A percentile compares a stretch with the other conserved stretches of the same genome.
phyloP scores from a whole-genome alignment of 2,888 invertebrate genomes.

The Sipha maydis region DNA sequence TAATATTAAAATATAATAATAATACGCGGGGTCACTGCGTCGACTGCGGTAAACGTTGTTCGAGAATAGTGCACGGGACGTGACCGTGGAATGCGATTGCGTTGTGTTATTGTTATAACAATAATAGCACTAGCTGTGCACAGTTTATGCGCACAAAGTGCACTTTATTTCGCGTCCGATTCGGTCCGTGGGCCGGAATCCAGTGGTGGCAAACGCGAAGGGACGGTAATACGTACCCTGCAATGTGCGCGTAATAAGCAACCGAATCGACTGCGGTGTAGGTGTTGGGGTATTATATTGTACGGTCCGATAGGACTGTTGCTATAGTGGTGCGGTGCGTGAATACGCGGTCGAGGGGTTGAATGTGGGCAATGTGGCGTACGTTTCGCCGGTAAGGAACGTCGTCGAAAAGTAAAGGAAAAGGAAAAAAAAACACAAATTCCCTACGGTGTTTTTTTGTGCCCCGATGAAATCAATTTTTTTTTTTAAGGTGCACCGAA shows the following conservation, averaged over 20 bases:
- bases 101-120: neutral
- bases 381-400: neutral
- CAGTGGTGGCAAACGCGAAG: neutral
- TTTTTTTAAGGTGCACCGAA: neutral
- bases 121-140: too few relatives aligned
- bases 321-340: too few relatives aligned
- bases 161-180: neutral
- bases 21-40: too few relatives aligned
- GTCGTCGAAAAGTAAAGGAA: neutral
- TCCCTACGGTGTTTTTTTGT: neutral
- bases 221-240: neutral
- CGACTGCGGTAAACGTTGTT: neutral
- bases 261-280: conserved; percentile 30
- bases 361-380: neutral
- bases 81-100: neutral
- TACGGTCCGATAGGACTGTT: neutral
- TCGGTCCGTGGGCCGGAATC: neutral
- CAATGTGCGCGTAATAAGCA: neutral
- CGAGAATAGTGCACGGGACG: neutral
- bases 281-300: neutral
- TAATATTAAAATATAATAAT: too few relatives aligned
- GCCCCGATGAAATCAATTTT: neutral
- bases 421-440: neutral
- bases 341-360: too few relatives aligned
- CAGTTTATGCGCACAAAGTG: neutral